These are phyloP conservation scores for Hydrozoanthus tunicans DNA, from an alignment of 64 coral and sea anemone genomes.

Conservation along the genomic window DNA sequence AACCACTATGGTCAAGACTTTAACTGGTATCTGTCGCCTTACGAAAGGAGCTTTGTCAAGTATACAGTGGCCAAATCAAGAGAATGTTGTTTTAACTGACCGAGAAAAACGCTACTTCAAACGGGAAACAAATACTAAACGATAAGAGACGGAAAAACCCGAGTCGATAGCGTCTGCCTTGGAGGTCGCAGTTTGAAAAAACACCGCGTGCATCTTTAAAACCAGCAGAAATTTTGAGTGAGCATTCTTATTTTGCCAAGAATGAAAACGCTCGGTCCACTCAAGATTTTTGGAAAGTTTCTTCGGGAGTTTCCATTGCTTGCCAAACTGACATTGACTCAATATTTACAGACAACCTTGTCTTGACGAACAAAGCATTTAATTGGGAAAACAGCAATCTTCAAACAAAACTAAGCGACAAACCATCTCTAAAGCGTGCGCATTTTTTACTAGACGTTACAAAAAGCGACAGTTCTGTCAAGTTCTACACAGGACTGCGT, in stretches of 20 bases:
- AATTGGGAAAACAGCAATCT: slow-evolving; percentile 21
- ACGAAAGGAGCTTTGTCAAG: slow-evolving; percentile 7
- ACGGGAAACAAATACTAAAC: not conserved
- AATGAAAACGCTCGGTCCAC: not conserved
- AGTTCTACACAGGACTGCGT: slow-evolving; percentile 34
- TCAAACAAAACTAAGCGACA: slow-evolving; percentile 22
- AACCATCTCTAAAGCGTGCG: slow-evolving; percentile 15
- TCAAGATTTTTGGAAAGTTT: not conserved
- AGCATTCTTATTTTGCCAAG: not conserved
- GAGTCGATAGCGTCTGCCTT: not conserved
- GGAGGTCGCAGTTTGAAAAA: not conserved
- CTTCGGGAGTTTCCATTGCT: not conserved
- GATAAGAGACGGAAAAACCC: not conserved
- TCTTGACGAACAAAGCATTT: not conserved
- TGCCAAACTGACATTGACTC: slow-evolving; percentile 53
- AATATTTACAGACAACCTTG: not conserved
- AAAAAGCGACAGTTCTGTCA: slow-evolving; percentile 43
- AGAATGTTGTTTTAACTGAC: not conserved
- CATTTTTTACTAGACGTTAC: slow-evolving; percentile 7
- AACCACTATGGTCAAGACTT: not conserved
- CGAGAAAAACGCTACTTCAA: not conserved
- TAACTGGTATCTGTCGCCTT: slow-evolving; percentile 14
- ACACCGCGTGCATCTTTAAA: not conserved
- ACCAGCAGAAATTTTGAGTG: not conserved
- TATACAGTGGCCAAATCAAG: not conserved